Evolutionary conservation across 2,888 invertebrate genomes (phyloP).

Genomic region (Dioctria linearis): DNA sequence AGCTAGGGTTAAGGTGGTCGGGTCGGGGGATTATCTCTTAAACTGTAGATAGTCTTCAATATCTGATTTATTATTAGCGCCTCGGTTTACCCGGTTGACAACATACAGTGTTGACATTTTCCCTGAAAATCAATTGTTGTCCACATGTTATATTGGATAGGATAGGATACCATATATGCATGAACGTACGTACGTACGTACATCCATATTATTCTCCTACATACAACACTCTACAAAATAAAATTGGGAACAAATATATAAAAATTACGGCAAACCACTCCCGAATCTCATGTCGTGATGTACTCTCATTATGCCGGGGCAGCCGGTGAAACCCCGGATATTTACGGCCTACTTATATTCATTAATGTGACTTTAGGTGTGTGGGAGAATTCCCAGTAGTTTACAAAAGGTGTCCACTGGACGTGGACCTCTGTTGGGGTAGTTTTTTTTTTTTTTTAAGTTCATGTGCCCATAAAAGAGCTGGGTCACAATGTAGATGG

Average conservation of each 20-base stretch:
- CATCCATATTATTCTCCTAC: no score
- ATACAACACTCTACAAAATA: background rate
- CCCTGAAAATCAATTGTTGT: conserved; percentile 29
- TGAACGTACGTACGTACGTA: no score
- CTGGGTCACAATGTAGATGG: background rate
- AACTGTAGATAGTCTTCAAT: conserved; percentile 23
- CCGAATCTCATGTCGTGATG: conserved; percentile 44
- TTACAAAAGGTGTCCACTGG: conserved; percentile 23
- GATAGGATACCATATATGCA: no score
- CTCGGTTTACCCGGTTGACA: conserved; percentile 4
- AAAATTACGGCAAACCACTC: conserved; percentile 42
- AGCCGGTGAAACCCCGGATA: conserved; percentile 43
- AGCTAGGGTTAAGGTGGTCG: background rate
- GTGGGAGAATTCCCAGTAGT: conserved; percentile 35
- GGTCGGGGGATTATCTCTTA: conserved; percentile 27
- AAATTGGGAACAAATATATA: conserved; percentile 44
- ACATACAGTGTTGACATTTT: conserved; percentile 5
- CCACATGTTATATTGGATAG: conserved; percentile 13
- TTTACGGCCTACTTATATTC: conserved; percentile 52
- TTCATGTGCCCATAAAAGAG: conserved; percentile 41
- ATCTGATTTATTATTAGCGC: conserved; percentile 35
- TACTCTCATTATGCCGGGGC: conserved; percentile 30
- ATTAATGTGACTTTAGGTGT: conserved; percentile 40
- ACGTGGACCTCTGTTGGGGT: conserved; percentile 22
- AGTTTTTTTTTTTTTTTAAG: conserved; percentile 21